Conservation (phyloP, 2,113 vertebrate species). For the Naja naja region DNA sequence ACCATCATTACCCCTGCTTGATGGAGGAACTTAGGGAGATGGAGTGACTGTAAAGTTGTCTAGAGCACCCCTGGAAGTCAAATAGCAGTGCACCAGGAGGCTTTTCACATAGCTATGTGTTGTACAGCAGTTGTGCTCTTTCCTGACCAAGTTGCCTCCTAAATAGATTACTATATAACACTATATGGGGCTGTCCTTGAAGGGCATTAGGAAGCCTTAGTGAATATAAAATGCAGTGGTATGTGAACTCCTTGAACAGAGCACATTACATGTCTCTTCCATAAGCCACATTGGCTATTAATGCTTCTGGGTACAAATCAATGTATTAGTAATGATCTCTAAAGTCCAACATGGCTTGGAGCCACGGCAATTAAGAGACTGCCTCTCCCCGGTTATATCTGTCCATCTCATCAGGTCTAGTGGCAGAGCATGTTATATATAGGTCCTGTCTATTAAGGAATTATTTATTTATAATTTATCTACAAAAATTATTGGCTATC, state of each 20-base stretch:
- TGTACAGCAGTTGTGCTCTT: not conserved
- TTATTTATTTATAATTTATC: not conserved
- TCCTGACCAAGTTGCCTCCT: not conserved
- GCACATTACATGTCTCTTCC: not conserved
- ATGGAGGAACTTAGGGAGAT: not conserved
- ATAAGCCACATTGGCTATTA: not conserved
- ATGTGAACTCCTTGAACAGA: not conserved
- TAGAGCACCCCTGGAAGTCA: not conserved
- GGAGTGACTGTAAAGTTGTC: not conserved
- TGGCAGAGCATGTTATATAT: not conserved
- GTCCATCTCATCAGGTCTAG: not conserved
- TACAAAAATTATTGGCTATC: not conserved
- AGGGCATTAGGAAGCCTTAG: not conserved
- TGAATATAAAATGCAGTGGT: not conserved
- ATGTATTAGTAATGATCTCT: not conserved
- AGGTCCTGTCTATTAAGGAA: not conserved
- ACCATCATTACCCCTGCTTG: not conserved
- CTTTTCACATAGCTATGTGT: not conserved
- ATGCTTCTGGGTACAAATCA: not conserved
- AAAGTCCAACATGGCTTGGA: not conserved
- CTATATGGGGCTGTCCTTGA: not conserved
- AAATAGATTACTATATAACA: not conserved
- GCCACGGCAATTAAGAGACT: not conserved
- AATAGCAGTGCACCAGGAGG: not conserved
- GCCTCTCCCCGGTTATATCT: not conserved